Percentiles rank a stretch among this genome's conserved stretches.
phyloP scores from a whole-genome alignment of 2,888 invertebrate species.

The Nebria brevicollis region DNA sequence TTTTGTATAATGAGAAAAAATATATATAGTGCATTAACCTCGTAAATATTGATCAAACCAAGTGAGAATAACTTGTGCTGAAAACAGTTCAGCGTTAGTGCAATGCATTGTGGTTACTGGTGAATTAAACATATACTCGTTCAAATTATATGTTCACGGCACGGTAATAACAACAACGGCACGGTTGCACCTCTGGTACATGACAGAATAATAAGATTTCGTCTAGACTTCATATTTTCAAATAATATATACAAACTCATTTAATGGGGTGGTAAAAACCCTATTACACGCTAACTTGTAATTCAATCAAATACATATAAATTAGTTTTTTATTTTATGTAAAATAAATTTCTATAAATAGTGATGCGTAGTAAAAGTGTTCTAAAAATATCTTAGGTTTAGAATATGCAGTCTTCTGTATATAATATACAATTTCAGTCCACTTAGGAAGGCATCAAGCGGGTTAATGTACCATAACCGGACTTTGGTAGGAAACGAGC shows the following conservation, averaged over 20 bases:
- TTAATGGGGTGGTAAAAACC: no score
- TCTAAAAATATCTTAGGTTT: neutral
- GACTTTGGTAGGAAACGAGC: constrained; percentile 8
- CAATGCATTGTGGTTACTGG: neutral
- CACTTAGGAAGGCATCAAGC: constrained; percentile 54
- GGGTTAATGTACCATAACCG: constrained; percentile 53
- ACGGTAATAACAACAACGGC: neutral
- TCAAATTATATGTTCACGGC: neutral
- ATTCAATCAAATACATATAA: no score
- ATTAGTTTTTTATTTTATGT: no score
- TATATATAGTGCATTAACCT: no score
- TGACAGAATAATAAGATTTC: constrained; percentile 5
- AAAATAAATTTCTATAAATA: no score
- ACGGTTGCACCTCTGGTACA: neutral
- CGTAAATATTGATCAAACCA: no score
- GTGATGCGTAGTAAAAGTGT: neutral
- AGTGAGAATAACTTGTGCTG: no score
- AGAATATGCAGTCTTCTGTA: constrained; percentile 9
- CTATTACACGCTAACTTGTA: no score
- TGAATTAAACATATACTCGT: neutral
- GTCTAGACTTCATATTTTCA: neutral
- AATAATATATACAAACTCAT: no score
- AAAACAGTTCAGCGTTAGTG: no score
- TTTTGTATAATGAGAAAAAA: no score
- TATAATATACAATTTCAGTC: constrained; percentile 54